Evolutionary conservation across 37 sponge, comb jelly and placozoan species (phyloP).

Genomic region (Mnemiopsis leidyi): DNA sequence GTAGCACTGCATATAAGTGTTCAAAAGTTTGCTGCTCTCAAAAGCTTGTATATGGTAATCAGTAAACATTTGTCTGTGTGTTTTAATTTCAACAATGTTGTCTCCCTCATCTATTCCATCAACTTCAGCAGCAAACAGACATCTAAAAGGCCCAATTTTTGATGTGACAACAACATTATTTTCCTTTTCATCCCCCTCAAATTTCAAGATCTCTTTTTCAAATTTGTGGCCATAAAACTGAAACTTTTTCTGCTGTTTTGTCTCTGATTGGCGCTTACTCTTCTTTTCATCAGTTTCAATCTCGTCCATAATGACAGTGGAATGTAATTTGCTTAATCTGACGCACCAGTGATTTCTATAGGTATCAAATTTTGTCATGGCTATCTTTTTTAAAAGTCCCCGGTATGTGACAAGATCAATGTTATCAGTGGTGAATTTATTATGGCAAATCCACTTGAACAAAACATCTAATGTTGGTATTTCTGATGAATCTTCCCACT

Average conservation of each 20-base stretch:
- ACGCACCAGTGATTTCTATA: slow-evolving; percentile 46
- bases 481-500: background rate
- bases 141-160: background rate
- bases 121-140: slow-evolving; percentile 58
- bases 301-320: slow-evolving; percentile 45
- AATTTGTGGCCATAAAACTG: background rate
- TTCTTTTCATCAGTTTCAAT: slow-evolving; percentile 42
- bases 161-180: slow-evolving; percentile 29
- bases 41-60: background rate
- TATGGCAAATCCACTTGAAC: slow-evolving; percentile 17
- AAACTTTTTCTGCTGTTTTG: slow-evolving; percentile 11
- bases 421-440: background rate
- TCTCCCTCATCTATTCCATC: background rate
- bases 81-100: slow-evolving; percentile 15
- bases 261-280: background rate
- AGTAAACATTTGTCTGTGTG: background rate
- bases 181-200: background rate
- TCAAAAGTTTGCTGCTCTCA: slow-evolving; percentile 1
- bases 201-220: background rate
- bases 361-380: background rate
- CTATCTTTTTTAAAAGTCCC: slow-evolving; percentile 37
- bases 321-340: background rate
- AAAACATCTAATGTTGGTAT: background rate
- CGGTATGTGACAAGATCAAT: background rate
- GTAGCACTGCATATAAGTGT: slow-evolving; percentile 55